These are phyloP conservation scores for Drosophila leonis DNA, from an alignment of 2,888 invertebrate species.

Conservation along the genomic window DNA sequence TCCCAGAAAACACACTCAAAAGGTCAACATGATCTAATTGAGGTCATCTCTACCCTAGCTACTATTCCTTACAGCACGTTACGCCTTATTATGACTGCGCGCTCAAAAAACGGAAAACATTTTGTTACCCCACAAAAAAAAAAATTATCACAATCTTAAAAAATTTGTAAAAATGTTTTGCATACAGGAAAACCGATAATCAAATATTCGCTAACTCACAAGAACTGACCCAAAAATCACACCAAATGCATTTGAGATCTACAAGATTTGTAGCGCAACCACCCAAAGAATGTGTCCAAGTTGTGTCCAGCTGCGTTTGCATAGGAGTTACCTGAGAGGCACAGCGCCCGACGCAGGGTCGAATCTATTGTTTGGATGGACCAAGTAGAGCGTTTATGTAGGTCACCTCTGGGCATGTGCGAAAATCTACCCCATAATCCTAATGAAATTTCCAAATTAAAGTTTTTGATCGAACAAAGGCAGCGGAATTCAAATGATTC, in stretches of 20 bases:
- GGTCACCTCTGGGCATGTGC: conserved; percentile 59
- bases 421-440: conserved; percentile 76
- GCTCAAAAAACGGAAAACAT: conserved; percentile 44
- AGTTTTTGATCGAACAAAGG: conserved; percentile 46
- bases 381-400: conserved; percentile 56
- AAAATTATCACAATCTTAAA: conserved; percentile 54
- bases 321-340: conserved; percentile 42
- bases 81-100: conserved; percentile 73
- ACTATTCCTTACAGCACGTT: conserved; percentile 45
- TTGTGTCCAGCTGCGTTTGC: conserved; percentile 59
- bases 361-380: conserved; percentile 40
- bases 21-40: conserved; percentile 68
- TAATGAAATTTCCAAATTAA: conserved; percentile 56
- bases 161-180: conserved; percentile 76
- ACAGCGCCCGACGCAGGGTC: conserved; percentile 40
- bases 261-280: conserved; percentile 41
- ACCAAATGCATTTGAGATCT: conserved; percentile 36
- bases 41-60: conserved; percentile 49
- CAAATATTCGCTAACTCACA: conserved; percentile 66
- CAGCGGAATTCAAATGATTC: conserved; percentile 55
- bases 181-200: conserved; percentile 69
- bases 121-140: conserved; percentile 39
- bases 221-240: conserved; percentile 28
- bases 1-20: background rate
- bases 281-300: conserved; percentile 30